These are phyloP conservation scores for Drosophila emarginata DNA, from an alignment of 2,888 invertebrate genomes.

Conservation along the genomic window DNA sequence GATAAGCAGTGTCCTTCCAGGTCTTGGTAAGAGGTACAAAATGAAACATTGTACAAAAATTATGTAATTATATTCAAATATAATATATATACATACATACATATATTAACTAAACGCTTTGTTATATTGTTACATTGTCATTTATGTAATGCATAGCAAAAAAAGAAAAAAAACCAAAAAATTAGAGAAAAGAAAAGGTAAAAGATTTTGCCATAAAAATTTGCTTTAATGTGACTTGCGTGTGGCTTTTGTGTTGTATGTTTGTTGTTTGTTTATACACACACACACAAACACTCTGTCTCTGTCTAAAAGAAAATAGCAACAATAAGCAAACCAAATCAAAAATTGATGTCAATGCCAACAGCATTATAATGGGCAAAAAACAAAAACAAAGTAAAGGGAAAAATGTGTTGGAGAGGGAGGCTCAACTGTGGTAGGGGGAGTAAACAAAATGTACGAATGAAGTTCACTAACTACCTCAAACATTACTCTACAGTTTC, in stretches of 20 bases:
- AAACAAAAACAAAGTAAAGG: constrained; percentile 1
- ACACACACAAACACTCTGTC: neutral
- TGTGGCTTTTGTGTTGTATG: constrained; percentile 47
- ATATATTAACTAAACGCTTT: constrained; percentile 4
- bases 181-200: constrained; percentile 26
- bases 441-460: constrained; percentile 18
- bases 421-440: neutral
- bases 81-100: neutral
- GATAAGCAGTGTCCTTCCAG: too few relatives aligned
- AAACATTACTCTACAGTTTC: constrained; percentile 76
- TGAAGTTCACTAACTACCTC: constrained; percentile 21
- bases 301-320: neutral
- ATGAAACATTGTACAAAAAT: neutral
- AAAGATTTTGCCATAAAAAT: constrained; percentile 44
- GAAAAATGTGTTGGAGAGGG: too few relatives aligned
- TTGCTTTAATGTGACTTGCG: constrained; percentile 71
- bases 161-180: too few relatives aligned
- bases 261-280: constrained; percentile 15
- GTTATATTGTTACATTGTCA: constrained; percentile 1
- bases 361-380: constrained; percentile 42
- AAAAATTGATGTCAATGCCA: constrained; percentile 74
- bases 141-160: constrained; percentile 32
- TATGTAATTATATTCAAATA: neutral
- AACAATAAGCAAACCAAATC: constrained; percentile 32
- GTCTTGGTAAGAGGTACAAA: neutral